Evolutionary conservation across 2,113 vertebrate species (phyloP).

Genomic region (Oxyruncus cristatus): DNA sequence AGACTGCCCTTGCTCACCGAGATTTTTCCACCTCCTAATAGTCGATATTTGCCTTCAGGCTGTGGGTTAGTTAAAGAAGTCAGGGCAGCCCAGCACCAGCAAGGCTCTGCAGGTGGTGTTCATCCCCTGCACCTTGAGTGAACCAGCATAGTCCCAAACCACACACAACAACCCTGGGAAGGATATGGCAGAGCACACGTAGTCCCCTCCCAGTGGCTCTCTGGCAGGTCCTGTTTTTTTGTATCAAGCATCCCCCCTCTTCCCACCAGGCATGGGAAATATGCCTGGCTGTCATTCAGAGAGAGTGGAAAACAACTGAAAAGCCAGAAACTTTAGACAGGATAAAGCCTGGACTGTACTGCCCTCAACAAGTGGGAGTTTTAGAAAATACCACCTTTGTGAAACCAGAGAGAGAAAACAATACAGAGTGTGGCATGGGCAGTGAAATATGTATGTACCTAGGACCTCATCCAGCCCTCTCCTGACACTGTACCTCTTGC

Average conservation of each 20-base stretch:
- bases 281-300: background rate
- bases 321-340: background rate
- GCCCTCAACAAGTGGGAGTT: background rate
- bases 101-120: background rate
- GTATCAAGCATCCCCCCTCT: background rate
- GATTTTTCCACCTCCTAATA: background rate
- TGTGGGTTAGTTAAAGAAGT: background rate
- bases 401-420: background rate
- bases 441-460: constrained; percentile 31
- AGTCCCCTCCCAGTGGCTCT: background rate
- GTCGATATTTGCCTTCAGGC: background rate
- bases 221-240: rapidly evolving
- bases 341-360: background rate
- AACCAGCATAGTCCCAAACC: background rate
- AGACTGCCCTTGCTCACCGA: background rate
- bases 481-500: background rate
- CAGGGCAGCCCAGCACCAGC: background rate
- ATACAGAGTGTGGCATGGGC: background rate
- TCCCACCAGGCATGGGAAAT: background rate
- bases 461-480: constrained; percentile 14
- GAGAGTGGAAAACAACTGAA: background rate
- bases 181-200: background rate
- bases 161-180: rapidly evolving
- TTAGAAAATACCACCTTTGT: constrained; percentile 35
- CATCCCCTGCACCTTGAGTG: background rate